Percentiles rank a stretch among this genome's conserved stretches.
Evolutionary conservation across 1,140 invertebrate genomes (phyloP).

Genomic region (Heliconius melpomene): DNA sequence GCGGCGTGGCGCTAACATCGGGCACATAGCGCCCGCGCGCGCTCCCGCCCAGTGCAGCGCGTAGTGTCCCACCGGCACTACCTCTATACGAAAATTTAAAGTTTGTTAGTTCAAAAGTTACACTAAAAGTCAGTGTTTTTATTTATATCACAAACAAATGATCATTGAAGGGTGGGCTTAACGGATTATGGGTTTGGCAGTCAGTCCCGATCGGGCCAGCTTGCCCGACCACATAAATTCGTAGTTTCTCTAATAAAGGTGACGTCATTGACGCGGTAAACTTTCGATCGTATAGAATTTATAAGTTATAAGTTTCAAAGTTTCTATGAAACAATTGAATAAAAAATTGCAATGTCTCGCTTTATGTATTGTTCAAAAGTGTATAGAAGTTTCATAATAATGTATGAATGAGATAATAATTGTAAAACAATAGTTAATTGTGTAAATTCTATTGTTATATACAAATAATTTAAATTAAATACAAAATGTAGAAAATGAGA

Average conservation of each 20-base stretch:
- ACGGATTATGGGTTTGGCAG: constrained; percentile 69
- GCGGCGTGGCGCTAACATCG: constrained; percentile 75
- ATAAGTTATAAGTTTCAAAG: constrained; percentile 40
- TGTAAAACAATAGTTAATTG: background rate
- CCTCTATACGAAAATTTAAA: constrained; percentile 49
- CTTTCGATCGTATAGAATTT: constrained; percentile 43
- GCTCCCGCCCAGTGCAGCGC: constrained; percentile 45
- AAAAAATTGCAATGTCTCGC: constrained; percentile 71
- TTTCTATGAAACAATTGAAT: constrained; percentile 32
- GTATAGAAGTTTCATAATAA: constrained; percentile 15
- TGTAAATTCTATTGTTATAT: background rate
- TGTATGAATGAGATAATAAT: background rate
- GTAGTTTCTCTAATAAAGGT: constrained; percentile 74
- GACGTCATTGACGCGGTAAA: constrained; percentile 71
- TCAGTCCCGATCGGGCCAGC: constrained; percentile 56
- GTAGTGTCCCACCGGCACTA: constrained; percentile 38
- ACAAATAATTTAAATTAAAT: background rate
- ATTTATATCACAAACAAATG: constrained; percentile 26
- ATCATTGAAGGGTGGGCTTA: constrained; percentile 56
- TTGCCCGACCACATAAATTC: constrained; percentile 67
- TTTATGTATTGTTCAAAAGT: constrained; percentile 9
- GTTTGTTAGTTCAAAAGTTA: constrained; percentile 21
- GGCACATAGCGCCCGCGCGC: constrained; percentile 71
- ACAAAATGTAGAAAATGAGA: background rate
- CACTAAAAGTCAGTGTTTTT: constrained; percentile 49